Base-by-base conservation (phyloP, 2,797 vertebrate genomes). In the Crossoptilon crossoptilon region DNA sequence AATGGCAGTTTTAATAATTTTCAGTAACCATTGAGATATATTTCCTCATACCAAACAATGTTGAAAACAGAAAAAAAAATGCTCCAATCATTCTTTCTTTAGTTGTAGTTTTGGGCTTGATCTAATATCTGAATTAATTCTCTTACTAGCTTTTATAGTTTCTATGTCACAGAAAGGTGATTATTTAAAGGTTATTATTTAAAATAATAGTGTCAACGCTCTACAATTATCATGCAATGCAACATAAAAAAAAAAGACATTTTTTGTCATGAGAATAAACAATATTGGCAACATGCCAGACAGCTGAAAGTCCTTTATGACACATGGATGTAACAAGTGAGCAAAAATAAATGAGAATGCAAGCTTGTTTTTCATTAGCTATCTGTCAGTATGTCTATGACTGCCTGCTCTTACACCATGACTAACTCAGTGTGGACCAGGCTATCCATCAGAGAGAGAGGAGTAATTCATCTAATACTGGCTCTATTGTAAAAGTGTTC, bases 191-290 rank as follows among this genome's bases (percentile, higher is more conserved):
- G 33, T 33, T 33, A 33, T 33, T 33, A 33, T 24, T 70, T 6
- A 70, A 81, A 80, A 26, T 22, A 84, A 71, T 12, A 3, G 71
- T 19, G n/a, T 37, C 19, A 79, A 4, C 7, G 56, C 23, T 88
- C 33, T 31, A 8, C n/a, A 72, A 79, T 67, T 83, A 49, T 31
- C 12, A 2, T 43, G 19, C 22, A 78, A 9, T 1, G 3, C 17
- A 68, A 63, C 24, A 86, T 11, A 77, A 55, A 76, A 88, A 63
- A 63, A 63, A 68, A 79, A 17, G 17, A 31, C 23, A 58, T 29
- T 53, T 87, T 88, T 33, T 89, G 27, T 12, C 33, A 60, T 14
- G 73, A 82, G 21, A 33, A 77, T 64, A 76, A 82, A 60, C 26
- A 31, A 31, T 39, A 51, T 37, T 13, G 62, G 22, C 29, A 75